Base-by-base conservation (phyloP, 37 sponge, comb jelly and placozoan species). In the Chondrosia reniformis region DNA sequence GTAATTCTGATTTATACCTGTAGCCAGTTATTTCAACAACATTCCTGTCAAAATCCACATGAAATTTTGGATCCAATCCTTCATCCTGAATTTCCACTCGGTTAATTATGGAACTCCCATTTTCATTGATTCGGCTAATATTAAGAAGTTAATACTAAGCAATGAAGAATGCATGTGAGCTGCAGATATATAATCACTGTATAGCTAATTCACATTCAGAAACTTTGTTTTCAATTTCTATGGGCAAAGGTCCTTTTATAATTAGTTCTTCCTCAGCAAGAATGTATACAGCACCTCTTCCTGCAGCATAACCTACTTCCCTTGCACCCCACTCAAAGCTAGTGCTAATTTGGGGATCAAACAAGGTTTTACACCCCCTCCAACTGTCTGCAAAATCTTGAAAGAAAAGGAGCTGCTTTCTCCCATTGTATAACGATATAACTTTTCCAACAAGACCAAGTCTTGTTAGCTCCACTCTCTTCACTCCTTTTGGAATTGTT, bases 371-470 rank as follows among this genome's bases (percentile, higher is more conserved):
- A 7, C 66, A 64, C 31, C 66, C 33, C 66, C 66, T 64, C 66
- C 66, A 64, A 64, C 66, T 33, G 32, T 32, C 66, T 64, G 66
- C 21, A 64, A 32, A 36, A 64, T 34, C 33, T 64, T 4, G 32
- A 64, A 64, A 21, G 7, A 19, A 64, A 64, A 64, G 28, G 66
- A 4, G 31, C 34, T 19, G 17, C 33, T 64, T 1, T 15, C 33
- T 64, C 66, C 66, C 66, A 4, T 64, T 21, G 33, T 30, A 4
- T 64, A 3, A 3, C 31, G 33, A 32, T 31, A 36, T 34, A 27
- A 64, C 32, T 30, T 64, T 64, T 32, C 66, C 66, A 12, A 64
- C 66, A 27, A 64, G 66, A 64, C 66, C 66, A n/a, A 31, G 66
- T 30, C 66, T 64, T 21, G 36, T 36, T 30, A 64, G 7, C 34